Evolutionary conservation across 2,797 vertebrate species (phyloP), one percentile per base, ranked within the genome.

Genomic region (Danio choprae): DNA sequence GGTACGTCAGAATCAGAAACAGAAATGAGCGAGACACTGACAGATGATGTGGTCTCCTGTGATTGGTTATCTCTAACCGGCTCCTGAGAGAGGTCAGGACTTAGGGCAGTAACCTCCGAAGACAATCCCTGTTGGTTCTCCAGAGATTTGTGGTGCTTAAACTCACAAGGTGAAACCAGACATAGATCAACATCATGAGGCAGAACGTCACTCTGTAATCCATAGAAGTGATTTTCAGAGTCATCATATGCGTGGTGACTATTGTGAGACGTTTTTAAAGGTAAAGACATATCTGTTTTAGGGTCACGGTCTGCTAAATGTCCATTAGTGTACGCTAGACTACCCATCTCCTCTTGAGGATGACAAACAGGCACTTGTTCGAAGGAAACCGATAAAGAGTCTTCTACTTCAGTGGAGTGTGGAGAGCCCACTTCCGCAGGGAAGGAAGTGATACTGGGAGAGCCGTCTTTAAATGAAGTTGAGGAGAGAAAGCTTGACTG

Each of bases 131-230:
- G 87, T 12, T 86, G 88, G 80, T 78, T 92, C 59, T 91, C 92
- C 2, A 87, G 80, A 0, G 91, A 89, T 84, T 93, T 96, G 55
- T 94, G 93, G 76, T 99, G 97, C 79, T 96, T 93, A 18, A 98
- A 98, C 90, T 98, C 97, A 6, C 97, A 98, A 0, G 97, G 97
- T 0, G 97, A 96, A 59, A 99, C 97, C 75, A 98, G 87, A 83
- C 97, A 99, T 20, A 99, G 91, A 75, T 99, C 97, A 0, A 98
- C 97, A 0, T 97, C 95, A 0, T 98, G 95, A 0, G 94, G 96
- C 0, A 88, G 90, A 15, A 90, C 58, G 11, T 92, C 91, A 2
- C 89, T 89, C 0, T 89, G 86, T 46, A 90, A 78, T 0, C 85
- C 82, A 0, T 85, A 84, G 0, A 92, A 79, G 2, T 83, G 89